A percentile compares a stretch with the other conserved stretches of the same genome.
Conservation (phyloP, 2,113 vertebrate genomes). For the Neopipo cinnamomea region DNA sequence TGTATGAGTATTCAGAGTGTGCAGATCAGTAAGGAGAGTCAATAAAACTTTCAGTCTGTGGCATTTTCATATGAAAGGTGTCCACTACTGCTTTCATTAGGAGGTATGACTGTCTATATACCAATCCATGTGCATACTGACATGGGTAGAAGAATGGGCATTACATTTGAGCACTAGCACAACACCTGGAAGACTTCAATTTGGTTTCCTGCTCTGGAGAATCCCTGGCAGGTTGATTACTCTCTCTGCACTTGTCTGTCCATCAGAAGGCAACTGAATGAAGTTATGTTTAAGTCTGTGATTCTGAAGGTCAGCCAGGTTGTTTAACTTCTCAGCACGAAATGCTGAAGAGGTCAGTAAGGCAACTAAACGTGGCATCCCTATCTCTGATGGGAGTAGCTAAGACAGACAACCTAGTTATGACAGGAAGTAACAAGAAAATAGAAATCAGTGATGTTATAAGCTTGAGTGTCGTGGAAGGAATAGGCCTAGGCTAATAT, state of each 20-base stretch:
- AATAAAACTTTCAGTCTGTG: neutral
- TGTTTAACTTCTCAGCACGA: neutral
- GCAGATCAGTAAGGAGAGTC: neutral
- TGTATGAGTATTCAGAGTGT: accelerated
- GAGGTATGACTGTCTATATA: neutral
- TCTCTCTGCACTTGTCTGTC: neutral
- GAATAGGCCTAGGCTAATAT: neutral
- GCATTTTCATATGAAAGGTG: neutral
- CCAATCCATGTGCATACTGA: neutral
- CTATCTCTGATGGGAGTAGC: neutral
- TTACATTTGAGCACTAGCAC: neutral
- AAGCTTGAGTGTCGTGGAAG: neutral
- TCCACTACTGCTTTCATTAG: neutral
- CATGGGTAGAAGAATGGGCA: neutral
- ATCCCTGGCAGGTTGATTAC: neutral
- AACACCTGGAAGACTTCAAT: neutral
- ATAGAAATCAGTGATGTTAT: neutral
- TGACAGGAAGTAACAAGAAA: neutral
- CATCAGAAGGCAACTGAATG: neutral
- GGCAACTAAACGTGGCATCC: neutral
- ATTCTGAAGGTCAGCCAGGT: neutral
- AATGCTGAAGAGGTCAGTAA: neutral
- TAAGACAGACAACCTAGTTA: neutral
- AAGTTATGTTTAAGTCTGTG: neutral
- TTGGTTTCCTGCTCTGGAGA: neutral